Base-by-base conservation (phyloP, 2,888 invertebrate species). In the Azorinus chamasolen region DNA sequence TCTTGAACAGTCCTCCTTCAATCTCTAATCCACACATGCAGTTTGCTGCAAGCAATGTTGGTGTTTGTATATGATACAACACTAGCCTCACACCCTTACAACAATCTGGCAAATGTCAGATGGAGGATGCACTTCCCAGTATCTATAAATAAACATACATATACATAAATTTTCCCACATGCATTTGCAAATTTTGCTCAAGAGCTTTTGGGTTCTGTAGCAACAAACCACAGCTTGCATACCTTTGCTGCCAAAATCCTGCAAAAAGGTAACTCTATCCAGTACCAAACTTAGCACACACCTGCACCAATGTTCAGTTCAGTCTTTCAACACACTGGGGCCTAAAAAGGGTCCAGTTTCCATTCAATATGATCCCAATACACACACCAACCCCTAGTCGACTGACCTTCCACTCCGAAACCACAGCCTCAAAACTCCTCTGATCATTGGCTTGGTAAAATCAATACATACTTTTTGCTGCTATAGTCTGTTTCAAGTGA, bases 91-190 rank as follows among this genome's bases (percentile, higher is more conserved):
- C 32, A 4, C 4, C 32, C 32, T 10, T 32, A 32, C 32, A 32
- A 32, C 32, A 32, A 6, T 32, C 32, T 32, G 5, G 32, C 32
- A 32, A 32, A 32, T 6, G 4, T 4, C 32, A 32, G 32, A 10
- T 10, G 10, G 5, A 32, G 32, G 10, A 6, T 32, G 32, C 32
- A 45, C 46, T 64, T 64, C 64, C 64, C n/a, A 20, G 54, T 27
- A 54, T 55, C 57, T 65, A 43, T 57, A 65, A 64, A 64, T 64
- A 64, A 55, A 58, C 32, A 51, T 57, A 66, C 66, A 66, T 66
- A 58, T 66, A 66, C 66, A 66, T 66, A 66, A 66, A 48, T 58
- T 66, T 51, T 58, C 50, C 48, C 32, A 32, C 32, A 66, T 58
- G 50, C 41, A 66, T 39, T 62, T 65, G 43, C 65, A 55, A 50